These are phyloP conservation scores for Petrocephalus sullivani DNA, from an alignment of 2,797 vertebrate species.

Conservation along the genomic window DNA sequence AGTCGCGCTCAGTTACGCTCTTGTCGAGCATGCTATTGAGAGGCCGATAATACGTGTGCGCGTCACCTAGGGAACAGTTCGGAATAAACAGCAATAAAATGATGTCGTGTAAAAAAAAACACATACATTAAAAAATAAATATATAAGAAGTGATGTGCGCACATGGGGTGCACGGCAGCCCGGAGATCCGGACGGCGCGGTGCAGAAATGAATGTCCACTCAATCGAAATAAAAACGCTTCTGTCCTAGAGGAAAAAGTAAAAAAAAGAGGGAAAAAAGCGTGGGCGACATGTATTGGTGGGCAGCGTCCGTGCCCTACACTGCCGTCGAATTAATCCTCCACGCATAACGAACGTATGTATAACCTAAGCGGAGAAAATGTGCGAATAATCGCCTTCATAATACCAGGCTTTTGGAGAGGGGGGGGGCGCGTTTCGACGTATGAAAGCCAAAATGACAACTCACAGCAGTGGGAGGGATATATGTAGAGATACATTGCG, in stretches of 20 bases:
- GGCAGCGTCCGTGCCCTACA: background rate
- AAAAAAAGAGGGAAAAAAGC: background rate
- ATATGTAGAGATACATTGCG: constrained; percentile 22
- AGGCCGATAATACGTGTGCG: background rate
- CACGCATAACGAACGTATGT: background rate
- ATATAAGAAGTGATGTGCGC: background rate
- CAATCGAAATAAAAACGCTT: background rate
- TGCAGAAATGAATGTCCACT: background rate
- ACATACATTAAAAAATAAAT: background rate
- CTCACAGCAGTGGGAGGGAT: constrained; percentile 10
- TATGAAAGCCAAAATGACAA: constrained; percentile 25
- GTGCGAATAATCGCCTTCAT: background rate
- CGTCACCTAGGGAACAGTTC: background rate
- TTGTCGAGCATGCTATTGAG: background rate
- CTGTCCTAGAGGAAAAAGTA: background rate
- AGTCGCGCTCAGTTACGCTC: background rate
- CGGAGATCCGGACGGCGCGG: background rate
- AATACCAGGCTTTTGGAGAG: background rate
- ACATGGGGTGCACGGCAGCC: background rate
- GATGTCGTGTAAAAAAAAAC: background rate
- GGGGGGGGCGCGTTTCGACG: background rate
- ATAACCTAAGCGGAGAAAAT: background rate
- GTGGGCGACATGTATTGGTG: background rate
- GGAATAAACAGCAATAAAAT: background rate
- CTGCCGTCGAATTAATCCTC: background rate